Evolutionary conservation across 2,797 vertebrate species (phyloP), one percentile per base, ranked within the genome.

Genomic region (Silurus aristotelis): DNA sequence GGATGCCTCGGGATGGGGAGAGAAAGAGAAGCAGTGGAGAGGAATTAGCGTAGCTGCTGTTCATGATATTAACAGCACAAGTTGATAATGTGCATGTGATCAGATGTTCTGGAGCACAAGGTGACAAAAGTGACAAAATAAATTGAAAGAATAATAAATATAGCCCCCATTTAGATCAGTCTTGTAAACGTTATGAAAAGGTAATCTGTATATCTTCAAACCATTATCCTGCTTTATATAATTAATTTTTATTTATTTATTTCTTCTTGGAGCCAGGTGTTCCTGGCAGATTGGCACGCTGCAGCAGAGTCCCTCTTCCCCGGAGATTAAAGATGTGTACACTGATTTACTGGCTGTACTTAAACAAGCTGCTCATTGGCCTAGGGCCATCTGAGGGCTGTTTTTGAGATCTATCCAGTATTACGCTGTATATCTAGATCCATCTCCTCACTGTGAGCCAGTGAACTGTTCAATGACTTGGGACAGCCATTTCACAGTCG

Each of bases 121-220:
- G n/a, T n/a, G n/a, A n/a, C n/a, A n/a, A n/a, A n/a, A 38, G 38
- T 38, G 38, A 38, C 38, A 38, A 38, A 38, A 4, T 4, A 38
- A 38, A 38, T 38, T 38, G 3, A 5, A 38, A 38, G 4, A 38
- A 38, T 38, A 38, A 0, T 38, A 38, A 38, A 38, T 38, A 38
- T 4, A 38, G 38, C 7, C 48, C 48, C 48, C 48, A 52, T 52
- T 93, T 93, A 93, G 86, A 91, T 91, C 90, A 89, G 90, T 93
- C 91, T 90, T 93, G 91, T 89, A 38, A 71, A 93, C 94, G 95
- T 96, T 95, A 95, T 90, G 92, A 86, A 84, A 31, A 91, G 68
- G 94, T 94, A 94, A 95, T 95, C 94, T 94, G 92, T 92, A 90
- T 91, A 95, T 94, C 94, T 94, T 90, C 87, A 92, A 93, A 94